phyloP scores from a whole-genome alignment of 2,797 vertebrate genomes.

The Hemitrygon akajei region DNA sequence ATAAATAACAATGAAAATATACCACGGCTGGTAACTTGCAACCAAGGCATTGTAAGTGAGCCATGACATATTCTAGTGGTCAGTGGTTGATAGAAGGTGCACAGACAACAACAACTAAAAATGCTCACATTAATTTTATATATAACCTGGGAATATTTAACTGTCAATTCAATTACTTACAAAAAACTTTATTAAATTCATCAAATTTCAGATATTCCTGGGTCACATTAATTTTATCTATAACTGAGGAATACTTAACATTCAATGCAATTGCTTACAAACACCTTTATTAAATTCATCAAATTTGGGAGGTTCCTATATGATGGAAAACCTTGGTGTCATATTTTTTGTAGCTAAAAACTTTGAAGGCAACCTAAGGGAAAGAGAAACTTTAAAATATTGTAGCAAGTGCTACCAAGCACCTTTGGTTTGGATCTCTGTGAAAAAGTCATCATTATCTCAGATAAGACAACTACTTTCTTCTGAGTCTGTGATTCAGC shows the following conservation, averaged over 20 bases:
- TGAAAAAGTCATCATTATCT: neutral
- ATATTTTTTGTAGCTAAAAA: neutral
- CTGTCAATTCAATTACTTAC: neutral
- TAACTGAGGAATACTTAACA: too few relatives aligned
- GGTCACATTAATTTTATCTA: too few relatives aligned
- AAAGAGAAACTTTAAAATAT: neutral
- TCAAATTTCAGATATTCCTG: neutral
- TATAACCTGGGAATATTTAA: too few relatives aligned
- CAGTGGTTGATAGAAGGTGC: too few relatives aligned
- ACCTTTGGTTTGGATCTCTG: neutral
- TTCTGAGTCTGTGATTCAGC: neutral
- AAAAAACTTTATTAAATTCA: neutral
- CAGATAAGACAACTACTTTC: neutral
- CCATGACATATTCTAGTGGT: too few relatives aligned
- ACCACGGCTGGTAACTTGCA: too few relatives aligned
- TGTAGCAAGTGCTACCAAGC: neutral
- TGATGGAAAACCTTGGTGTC: neutral
- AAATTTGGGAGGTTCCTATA: neutral
- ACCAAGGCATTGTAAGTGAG: too few relatives aligned
- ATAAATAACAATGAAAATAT: too few relatives aligned
- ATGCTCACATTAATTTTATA: too few relatives aligned
- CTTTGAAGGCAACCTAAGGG: neutral
- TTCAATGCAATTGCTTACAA: neutral
- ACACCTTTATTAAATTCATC: neutral
- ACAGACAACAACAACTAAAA: too few relatives aligned